phyloP scores from a whole-genome alignment of 2,113 vertebrate genomes.

The Pachypanchax playfairii region DNA sequence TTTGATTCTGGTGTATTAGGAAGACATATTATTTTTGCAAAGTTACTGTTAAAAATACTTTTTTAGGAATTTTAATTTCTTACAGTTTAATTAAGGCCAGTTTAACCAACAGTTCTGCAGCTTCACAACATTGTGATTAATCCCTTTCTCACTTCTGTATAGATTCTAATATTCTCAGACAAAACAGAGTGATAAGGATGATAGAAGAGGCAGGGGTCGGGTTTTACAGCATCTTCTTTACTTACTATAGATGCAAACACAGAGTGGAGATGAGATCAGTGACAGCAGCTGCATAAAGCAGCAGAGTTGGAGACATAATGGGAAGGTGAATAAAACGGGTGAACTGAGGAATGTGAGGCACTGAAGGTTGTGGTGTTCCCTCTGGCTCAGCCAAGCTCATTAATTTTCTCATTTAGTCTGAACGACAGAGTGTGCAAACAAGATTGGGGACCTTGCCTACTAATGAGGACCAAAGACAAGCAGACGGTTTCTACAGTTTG shows the following conservation, averaged over 20 bases:
- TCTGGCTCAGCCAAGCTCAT: slow-evolving; percentile 64
- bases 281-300: slow-evolving; percentile 30
- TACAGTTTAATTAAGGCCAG: slow-evolving; percentile 14
- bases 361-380: slow-evolving; percentile 60
- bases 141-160: not conserved
- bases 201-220: slow-evolving; percentile 19
- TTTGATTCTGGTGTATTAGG: too few relatives aligned
- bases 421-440: slow-evolving; percentile 73
- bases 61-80: not conserved
- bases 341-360: slow-evolving; percentile 16
- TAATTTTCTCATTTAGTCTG: slow-evolving; percentile 77
- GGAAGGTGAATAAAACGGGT: slow-evolving; percentile 17
- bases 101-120: slow-evolving; percentile 12
- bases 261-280: slow-evolving; percentile 8
- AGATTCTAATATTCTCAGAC: not conserved
- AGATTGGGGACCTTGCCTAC: slow-evolving; percentile 59
- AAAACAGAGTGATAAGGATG: not conserved
- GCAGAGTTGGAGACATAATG: slow-evolving; percentile 7
- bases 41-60: slow-evolving; percentile 21
- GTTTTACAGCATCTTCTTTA: slow-evolving; percentile 13
- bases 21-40: not conserved
- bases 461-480: slow-evolving; percentile 64
- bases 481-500: slow-evolving; percentile 25
- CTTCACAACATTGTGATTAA: not conserved
- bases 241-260: slow-evolving; percentile 28